A percentile compares a stretch with the other conserved stretches of the same genome.
Conservation (phyloP, 1,140 invertebrate genomes). For the Procambarus virginalis region DNA sequence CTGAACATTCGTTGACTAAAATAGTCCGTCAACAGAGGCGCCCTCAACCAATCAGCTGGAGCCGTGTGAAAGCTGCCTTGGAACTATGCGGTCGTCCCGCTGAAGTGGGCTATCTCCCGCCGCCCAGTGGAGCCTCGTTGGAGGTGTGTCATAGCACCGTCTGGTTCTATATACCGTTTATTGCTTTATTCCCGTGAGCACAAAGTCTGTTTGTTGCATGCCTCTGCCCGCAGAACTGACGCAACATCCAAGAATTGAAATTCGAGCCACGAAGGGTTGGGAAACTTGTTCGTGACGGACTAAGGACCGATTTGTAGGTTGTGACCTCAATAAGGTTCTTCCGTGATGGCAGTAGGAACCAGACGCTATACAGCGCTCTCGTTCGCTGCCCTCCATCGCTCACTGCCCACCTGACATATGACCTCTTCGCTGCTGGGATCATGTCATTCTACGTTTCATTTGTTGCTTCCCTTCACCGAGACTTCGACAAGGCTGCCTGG, state of each 20-base stretch:
- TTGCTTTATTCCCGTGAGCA: too few relatives aligned
- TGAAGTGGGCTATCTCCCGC: constrained; percentile 39
- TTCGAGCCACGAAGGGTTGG: not conserved
- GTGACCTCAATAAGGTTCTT: constrained; percentile 45
- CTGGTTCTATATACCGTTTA: too few relatives aligned
- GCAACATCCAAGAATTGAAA: too few relatives aligned
- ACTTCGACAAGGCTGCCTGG: constrained; percentile 17
- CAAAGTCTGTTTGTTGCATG: too few relatives aligned
- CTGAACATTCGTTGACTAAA: constrained; percentile 27
- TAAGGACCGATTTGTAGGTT: constrained; percentile 35
- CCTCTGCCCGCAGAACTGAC: too few relatives aligned
- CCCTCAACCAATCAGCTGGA: constrained; percentile 32
- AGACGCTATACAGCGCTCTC: too few relatives aligned
- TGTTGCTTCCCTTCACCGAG: constrained; percentile 38
- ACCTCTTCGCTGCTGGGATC: not conserved
- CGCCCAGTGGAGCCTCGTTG: not conserved
- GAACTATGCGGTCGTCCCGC: constrained; percentile 50
- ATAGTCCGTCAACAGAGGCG: constrained; percentile 39
- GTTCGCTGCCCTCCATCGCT: not conserved
- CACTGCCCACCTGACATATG: constrained; percentile 2
- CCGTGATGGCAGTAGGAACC: not conserved
- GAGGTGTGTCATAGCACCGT: not conserved
- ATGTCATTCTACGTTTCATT: not conserved
- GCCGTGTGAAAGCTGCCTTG: constrained; percentile 58
- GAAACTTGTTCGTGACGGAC: constrained; percentile 2